phyloP scores from a whole-genome alignment of 2,113 vertebrate genomes.

The Scophthalmus maximus region DNA sequence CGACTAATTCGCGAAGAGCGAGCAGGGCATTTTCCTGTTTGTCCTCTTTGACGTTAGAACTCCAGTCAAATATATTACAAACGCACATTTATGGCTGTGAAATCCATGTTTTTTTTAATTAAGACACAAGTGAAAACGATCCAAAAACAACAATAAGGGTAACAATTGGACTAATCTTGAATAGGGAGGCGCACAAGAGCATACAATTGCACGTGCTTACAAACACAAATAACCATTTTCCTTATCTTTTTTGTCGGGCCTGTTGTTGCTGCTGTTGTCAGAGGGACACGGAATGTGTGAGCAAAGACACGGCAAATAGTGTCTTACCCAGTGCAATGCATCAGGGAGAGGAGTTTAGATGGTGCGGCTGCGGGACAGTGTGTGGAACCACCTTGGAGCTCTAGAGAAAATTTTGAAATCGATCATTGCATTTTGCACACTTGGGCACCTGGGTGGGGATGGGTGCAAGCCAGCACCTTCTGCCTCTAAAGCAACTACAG shows the following conservation, averaged over 20 bases:
- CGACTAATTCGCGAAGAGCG: neutral
- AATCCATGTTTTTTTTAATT: neutral
- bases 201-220: conserved; percentile 8
- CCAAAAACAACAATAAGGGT: neutral
- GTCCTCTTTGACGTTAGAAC: conserved; percentile 3
- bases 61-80: conserved; percentile 3
- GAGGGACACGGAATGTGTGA: conserved; percentile 33
- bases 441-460: conserved; percentile 52
- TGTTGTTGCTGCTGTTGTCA: conserved; percentile 28
- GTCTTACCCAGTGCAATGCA: conserved; percentile 27
- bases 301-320: conserved; percentile 23
- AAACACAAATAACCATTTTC: conserved; percentile 38
- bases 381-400: conserved; percentile 45
- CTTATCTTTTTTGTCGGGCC: conserved; percentile 38
- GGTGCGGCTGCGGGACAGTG: conserved; percentile 42
- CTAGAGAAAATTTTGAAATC: conserved; percentile 56
- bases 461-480: conserved; percentile 46
- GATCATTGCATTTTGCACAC: conserved; percentile 60
- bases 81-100: neutral
- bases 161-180: conserved; percentile 28
- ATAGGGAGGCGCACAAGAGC: conserved; percentile 8
- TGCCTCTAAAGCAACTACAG: conserved; percentile 41
- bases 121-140: too few relatives aligned
- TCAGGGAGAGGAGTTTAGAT: conserved; percentile 38
- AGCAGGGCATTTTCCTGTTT: neutral